A percentile compares a stretch with the other conserved stretches of the same genome.
These are phyloP conservation scores for Campoplex capitator DNA, from an alignment of 2,888 invertebrate genomes.

Conservation along the genomic window DNA sequence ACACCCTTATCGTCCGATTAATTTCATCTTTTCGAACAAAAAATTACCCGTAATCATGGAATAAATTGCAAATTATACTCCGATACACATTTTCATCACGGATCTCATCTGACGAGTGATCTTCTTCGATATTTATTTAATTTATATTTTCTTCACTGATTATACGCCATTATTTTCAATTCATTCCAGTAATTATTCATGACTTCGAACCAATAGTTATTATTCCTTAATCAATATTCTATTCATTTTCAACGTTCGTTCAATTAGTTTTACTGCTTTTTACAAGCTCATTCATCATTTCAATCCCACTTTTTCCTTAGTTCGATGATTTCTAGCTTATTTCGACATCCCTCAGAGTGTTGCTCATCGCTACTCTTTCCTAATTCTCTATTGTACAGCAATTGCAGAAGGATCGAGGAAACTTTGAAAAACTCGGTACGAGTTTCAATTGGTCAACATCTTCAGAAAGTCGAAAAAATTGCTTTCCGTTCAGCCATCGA, in stretches of 20 bases:
- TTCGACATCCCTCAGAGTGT: too few species aligned
- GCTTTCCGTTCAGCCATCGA: too few species aligned
- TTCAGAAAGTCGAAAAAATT: too few species aligned
- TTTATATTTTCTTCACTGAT: conserved; percentile 24
- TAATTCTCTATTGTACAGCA: too few species aligned
- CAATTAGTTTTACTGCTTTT: too few species aligned
- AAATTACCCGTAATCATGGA: conserved; percentile 32
- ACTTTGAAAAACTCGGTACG: too few species aligned
- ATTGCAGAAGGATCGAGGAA: too few species aligned
- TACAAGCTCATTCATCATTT: too few species aligned
- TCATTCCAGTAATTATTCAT: not conserved
- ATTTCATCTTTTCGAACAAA: conserved; percentile 22
- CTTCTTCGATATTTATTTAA: not conserved
- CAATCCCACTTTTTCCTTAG: too few species aligned
- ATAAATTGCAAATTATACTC: conserved; percentile 27
- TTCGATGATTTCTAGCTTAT: too few species aligned
- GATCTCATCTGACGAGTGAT: not conserved
- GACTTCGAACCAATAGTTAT: not conserved
- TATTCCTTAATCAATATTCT: not conserved
- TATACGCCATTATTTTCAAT: conserved; percentile 4
- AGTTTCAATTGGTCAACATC: too few species aligned
- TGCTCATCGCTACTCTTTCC: too few species aligned
- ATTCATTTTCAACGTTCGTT: not conserved
- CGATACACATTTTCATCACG: not conserved
- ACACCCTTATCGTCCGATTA: conserved; percentile 23